Evolutionary conservation across 1,140 invertebrate genomes (phyloP).

Genomic region (Bombus superbus): DNA sequence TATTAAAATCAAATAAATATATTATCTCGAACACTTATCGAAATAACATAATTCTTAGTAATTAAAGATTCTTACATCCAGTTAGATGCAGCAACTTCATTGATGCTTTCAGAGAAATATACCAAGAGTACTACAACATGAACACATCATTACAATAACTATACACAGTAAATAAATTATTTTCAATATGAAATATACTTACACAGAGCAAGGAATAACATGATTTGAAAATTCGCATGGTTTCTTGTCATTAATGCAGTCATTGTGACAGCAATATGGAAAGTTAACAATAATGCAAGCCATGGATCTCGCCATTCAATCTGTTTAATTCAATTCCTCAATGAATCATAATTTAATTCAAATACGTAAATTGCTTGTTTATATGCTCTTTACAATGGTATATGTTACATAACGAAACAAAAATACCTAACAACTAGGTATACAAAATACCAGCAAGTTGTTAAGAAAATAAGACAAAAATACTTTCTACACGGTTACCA

Average conservation of each 20-base stretch:
- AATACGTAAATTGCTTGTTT: background rate
- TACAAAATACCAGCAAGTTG: background rate
- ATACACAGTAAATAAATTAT: background rate
- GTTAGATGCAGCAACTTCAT: constrained; percentile 92
- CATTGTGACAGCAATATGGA: constrained; percentile 90
- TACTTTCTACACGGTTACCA: background rate
- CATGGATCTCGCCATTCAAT: constrained; percentile 95
- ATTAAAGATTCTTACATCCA: constrained; percentile 85
- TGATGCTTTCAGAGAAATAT: constrained; percentile 94
- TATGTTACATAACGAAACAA: background rate
- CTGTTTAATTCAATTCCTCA: constrained; percentile 79
- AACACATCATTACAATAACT: constrained; percentile 30
- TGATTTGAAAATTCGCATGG: constrained; percentile 93
- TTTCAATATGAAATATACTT: constrained; percentile 81
- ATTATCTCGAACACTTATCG: background rate
- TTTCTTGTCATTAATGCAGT: constrained; percentile 91
- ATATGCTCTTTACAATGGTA: background rate
- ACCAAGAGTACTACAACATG: constrained; percentile 89
- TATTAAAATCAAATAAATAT: constrained; percentile 71
- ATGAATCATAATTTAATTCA: background rate
- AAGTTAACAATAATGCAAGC: constrained; percentile 89
- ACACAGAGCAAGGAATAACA: constrained; percentile 91
- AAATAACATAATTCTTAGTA: background rate
- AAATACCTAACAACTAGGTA: background rate
- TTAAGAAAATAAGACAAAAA: background rate